A percentile compares a stretch with the other conserved stretches of the same genome.
These are phyloP conservation scores for Drosophila pallidifrons DNA, from an alignment of 1,140 invertebrate genomes.

Conservation along the genomic window DNA sequence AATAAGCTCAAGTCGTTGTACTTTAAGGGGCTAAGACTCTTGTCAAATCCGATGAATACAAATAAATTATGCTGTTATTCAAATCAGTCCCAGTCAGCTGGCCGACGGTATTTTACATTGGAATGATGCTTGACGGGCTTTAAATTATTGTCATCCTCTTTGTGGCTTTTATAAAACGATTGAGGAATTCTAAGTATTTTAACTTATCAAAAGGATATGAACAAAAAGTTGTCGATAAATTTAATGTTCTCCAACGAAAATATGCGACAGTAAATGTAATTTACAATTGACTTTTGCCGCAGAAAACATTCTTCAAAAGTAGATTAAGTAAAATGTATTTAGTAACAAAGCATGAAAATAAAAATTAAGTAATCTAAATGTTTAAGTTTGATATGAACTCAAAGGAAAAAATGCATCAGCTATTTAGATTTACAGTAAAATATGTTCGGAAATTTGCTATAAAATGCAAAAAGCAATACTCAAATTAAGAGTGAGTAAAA, in stretches of 20 bases:
- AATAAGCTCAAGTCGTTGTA: conserved; percentile 74
- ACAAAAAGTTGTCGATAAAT: conserved; percentile 1
- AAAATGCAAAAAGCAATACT: too few species aligned
- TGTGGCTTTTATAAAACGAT: conserved; percentile 15
- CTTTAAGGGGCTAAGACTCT: conserved; percentile 43
- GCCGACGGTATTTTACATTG: conserved; percentile 20
- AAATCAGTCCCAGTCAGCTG: conserved; percentile 39
- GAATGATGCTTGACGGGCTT: conserved; percentile 18
- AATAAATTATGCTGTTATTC: conserved; percentile 73
- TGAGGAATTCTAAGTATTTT: conserved; percentile 3
- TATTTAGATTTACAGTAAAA: too few species aligned
- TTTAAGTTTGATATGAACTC: too few species aligned
- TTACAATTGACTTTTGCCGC: too few species aligned
- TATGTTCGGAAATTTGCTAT: too few species aligned
- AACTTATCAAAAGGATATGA: not conserved
- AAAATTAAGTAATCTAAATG: too few species aligned
- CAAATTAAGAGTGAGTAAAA: too few species aligned
- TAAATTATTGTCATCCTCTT: conserved; percentile 40
- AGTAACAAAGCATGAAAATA: too few species aligned
- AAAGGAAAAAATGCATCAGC: too few species aligned
- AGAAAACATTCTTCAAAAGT: too few species aligned
- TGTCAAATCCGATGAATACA: conserved; percentile 51
- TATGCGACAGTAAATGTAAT: too few species aligned
- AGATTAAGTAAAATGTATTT: too few species aligned
- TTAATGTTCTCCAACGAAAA: not conserved